Evolutionary conservation across 2,888 invertebrate genomes (phyloP), one percentile per base, ranked within the genome.

Genomic region (Zaprionus lineosus): DNA sequence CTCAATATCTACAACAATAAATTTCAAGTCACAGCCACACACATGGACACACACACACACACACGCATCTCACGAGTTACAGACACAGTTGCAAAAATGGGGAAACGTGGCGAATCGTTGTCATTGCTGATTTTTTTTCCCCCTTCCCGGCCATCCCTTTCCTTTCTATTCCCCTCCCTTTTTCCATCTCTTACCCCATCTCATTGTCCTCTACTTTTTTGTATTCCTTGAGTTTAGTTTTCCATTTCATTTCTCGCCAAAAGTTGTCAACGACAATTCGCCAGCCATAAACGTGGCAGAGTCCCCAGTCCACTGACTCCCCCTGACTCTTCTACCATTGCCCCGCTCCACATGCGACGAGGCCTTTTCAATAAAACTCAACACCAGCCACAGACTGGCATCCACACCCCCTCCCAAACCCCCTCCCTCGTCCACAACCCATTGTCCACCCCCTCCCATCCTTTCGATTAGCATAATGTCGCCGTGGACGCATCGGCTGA

Each of bases 1-100:
- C 82, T 84, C 86, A 87, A 86, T 86, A 87, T 87, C 87, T 77
- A 67, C 66, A 77, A 70, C 87, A 69, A 87, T 86, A 86, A 86
- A 87, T 87, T 86, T 64, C 64, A 59, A 64, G 60, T 39, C 57
- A 40, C 56, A 47, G 36, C 48, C 47, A 46, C 44, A 52, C 65
- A 60, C 59, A 56, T 59, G 63, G 6, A 60, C 55, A 58, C 59
- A 50, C 47, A 37, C 21, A 41, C 33, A 24, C 18, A 24, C 40
- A 26, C 19, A 8, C 28, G 31, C 34, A 58, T 52, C 40, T 47
- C 52, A n/a, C n/a, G n/a, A n/a, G n/a, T n/a, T n/a, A n/a, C n/a
- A n/a, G 57, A 46, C 53, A 66, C 56, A 77, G 63, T 63, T 52
- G 63, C 43, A 63, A 40, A 76, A 68, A 61, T 64, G 63, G 69